Evolutionary conservation across 2,113 vertebrate species (phyloP).

Genomic region (Entelurus aequoreus): DNA sequence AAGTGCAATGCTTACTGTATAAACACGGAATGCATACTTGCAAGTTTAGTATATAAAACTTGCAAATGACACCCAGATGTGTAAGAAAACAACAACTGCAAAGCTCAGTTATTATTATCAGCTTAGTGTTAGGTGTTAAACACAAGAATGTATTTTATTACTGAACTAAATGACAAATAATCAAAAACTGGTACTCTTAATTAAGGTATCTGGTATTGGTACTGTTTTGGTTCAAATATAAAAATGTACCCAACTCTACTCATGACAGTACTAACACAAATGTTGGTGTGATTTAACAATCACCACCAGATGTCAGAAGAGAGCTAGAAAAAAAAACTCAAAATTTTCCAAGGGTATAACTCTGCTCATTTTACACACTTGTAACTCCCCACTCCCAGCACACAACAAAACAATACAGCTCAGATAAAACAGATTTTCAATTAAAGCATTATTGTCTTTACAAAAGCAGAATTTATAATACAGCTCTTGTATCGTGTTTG

Average conservation of each 20-base stretch:
- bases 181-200: too few species aligned
- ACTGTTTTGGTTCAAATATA: too few species aligned
- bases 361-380: slow-evolving; percentile 4
- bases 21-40: too few species aligned
- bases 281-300: slow-evolving; percentile 9
- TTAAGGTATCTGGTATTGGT: too few species aligned
- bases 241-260: not conserved
- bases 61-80: too few species aligned
- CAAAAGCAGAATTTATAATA: not conserved
- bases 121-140: too few species aligned
- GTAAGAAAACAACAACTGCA: too few species aligned
- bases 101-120: too few species aligned
- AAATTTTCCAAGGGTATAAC: not conserved
- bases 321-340: not conserved
- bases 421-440: not conserved
- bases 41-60: too few species aligned
- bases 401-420: not conserved
- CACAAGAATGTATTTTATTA: too few species aligned
- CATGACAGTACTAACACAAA: not conserved
- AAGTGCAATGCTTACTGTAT: too few species aligned
- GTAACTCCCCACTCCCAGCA: not conserved
- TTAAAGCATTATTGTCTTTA: not conserved
- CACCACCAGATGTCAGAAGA: slow-evolving; percentile 41
- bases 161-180: too few species aligned
- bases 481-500: not conserved